Evolutionary conservation across 2,888 invertebrate species (phyloP).

Genomic region (Tetanocera ferruginea): DNA sequence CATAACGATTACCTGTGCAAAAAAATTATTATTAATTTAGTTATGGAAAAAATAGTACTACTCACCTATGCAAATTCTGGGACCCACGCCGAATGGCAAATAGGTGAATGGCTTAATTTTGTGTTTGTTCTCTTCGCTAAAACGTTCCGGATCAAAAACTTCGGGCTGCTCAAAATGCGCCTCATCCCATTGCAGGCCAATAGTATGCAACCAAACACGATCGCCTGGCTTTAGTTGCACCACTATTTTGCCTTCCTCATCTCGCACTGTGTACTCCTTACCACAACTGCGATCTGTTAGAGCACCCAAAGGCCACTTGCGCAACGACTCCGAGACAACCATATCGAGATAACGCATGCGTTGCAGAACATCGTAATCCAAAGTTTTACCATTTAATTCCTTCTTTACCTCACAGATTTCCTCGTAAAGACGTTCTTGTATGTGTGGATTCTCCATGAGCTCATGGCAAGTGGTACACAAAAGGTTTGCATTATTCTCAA

Average conservation of each 20-base stretch:
- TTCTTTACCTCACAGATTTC: constrained; percentile 71
- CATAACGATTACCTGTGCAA: constrained; percentile 58
- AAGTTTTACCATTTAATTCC: constrained; percentile 64
- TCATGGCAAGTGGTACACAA: constrained; percentile 72
- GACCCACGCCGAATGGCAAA: constrained; percentile 74
- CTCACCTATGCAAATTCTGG: constrained; percentile 75
- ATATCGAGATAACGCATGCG: constrained; percentile 74
- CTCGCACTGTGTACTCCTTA: constrained; percentile 66
- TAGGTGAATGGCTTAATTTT: constrained; percentile 69
- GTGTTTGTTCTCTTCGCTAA: constrained; percentile 72
- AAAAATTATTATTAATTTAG: not conserved
- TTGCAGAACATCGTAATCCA: constrained; percentile 71
- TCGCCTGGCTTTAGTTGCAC: constrained; percentile 62
- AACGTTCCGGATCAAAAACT: constrained; percentile 73
- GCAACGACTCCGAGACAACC: constrained; percentile 72
- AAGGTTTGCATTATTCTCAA: constrained; percentile 65
- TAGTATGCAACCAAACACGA: constrained; percentile 67
- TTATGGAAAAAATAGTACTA: constrained; percentile 72
- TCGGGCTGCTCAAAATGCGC: constrained; percentile 72
- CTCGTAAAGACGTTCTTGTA: constrained; percentile 71
- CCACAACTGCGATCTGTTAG: constrained; percentile 70
- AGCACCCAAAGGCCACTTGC: constrained; percentile 69
- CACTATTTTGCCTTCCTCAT: constrained; percentile 69
- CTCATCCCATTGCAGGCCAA: constrained; percentile 71
- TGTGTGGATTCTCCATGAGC: constrained; percentile 72